Conservation (phyloP, 2,888 invertebrate species). For the Ophion ventricosus region DNA sequence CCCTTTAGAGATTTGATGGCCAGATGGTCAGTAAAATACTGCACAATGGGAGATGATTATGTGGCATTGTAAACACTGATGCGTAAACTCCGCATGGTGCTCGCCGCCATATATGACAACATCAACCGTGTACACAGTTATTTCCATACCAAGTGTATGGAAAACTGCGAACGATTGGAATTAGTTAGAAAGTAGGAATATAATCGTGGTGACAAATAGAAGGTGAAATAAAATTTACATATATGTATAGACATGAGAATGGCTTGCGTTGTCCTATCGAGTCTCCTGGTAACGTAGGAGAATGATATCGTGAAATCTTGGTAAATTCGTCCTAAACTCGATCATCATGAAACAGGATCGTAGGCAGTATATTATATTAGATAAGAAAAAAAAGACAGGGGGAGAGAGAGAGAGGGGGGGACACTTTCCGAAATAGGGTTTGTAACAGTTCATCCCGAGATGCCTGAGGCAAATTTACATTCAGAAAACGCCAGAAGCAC, state of each 20-base stretch:
- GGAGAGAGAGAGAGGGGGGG: neutral
- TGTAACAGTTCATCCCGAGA: conserved; percentile 62
- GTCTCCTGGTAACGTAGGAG: conserved; percentile 5
- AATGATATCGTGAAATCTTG: conserved; percentile 74
- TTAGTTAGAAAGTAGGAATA: conserved; percentile 74
- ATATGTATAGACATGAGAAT: neutral
- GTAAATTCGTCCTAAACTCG: conserved; percentile 72
- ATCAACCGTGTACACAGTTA: conserved; percentile 15
- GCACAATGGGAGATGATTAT: neutral
- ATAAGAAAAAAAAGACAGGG: conserved; percentile 2
- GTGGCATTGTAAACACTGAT: neutral
- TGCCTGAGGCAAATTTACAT: conserved; percentile 19
- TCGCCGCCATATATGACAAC: neutral
- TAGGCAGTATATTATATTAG: conserved; percentile 17
- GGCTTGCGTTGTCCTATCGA: neutral
- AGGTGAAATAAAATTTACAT: neutral
- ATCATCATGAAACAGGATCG: conserved; percentile 68
- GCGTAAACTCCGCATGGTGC: neutral
- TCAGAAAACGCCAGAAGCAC: conserved; percentile 42
- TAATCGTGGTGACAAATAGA: conserved; percentile 54
- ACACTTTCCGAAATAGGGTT: conserved; percentile 57
- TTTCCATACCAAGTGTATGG: conserved; percentile 18
- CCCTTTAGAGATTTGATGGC: neutral
- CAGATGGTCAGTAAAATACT: neutral
- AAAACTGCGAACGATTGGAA: conserved; percentile 69